Evolutionary conservation across 2,113 vertebrate genomes (phyloP).

Genomic region (Tiliqua scincoides): DNA sequence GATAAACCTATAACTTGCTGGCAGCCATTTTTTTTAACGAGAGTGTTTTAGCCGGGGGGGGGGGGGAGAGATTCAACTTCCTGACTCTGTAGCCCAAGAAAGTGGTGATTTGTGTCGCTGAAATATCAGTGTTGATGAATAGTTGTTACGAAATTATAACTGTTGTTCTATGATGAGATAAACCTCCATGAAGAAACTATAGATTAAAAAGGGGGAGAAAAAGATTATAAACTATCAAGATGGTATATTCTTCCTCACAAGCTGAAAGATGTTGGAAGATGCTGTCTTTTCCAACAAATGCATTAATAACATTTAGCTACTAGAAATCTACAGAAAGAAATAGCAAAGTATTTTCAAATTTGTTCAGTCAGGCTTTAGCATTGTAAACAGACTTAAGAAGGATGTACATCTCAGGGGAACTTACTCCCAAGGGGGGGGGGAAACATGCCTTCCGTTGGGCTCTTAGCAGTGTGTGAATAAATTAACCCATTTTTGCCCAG

Average conservation of each 20-base stretch:
- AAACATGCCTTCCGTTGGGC: background rate
- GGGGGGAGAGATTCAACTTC: constrained; percentile 64
- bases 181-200: constrained; percentile 73
- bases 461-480: background rate
- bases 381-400: constrained; percentile 31
- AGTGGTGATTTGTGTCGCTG: constrained; percentile 58
- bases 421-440: background rate
- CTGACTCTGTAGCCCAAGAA: constrained; percentile 65
- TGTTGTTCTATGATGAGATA: constrained; percentile 68
- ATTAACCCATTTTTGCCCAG: too few species aligned
- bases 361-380: constrained; percentile 63
- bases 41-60: constrained; percentile 38
- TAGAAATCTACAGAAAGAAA: constrained; percentile 72
- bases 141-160: constrained; percentile 71
- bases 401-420: background rate
- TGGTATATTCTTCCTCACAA: constrained; percentile 71
- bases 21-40: constrained; percentile 64
- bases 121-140: constrained; percentile 75
- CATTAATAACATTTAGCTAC: constrained; percentile 78
- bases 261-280: constrained; percentile 76
- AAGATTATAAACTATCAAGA: constrained; percentile 69
- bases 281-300: constrained; percentile 67
- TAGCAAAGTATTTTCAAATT: constrained; percentile 73
- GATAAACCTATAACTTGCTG: constrained; percentile 73
- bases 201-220: constrained; percentile 63